Percentiles rank a stretch among this genome's conserved stretches.
Conservation (phyloP, 2,797 vertebrate species). For the Girardinus metallicus region DNA sequence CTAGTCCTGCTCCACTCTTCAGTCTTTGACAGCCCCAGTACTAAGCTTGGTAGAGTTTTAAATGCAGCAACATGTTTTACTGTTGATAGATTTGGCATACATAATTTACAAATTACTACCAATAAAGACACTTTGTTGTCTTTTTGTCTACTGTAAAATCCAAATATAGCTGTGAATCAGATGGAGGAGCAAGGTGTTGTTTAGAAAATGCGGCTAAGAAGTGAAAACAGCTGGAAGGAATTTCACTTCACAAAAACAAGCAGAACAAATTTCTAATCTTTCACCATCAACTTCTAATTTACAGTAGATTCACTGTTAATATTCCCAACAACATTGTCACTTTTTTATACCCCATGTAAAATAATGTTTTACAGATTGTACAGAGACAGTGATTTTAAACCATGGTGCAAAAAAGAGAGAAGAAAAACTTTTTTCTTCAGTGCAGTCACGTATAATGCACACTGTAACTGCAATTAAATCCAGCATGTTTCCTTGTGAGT, state of each 20-base stretch:
- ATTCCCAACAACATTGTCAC: not conserved
- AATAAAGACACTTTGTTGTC: not conserved
- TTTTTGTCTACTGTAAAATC: not conserved
- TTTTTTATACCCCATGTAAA: not conserved
- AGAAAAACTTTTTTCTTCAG: not conserved
- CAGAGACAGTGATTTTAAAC: not conserved
- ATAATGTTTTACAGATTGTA: not conserved
- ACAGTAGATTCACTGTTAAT: not conserved
- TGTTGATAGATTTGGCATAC: not conserved
- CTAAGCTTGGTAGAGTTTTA: not conserved
- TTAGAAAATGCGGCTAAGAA: not conserved
- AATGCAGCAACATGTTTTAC: not conserved
- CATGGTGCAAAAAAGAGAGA: not conserved
- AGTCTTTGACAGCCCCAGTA: not conserved
- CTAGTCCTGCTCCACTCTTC: not conserved
- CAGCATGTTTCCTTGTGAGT: not conserved
- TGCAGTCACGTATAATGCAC: not conserved
- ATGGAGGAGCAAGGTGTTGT: not conserved
- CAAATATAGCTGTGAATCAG: not conserved
- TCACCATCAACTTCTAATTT: not conserved
- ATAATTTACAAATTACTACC: not conserved
- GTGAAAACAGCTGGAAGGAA: not conserved
- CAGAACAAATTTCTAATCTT: not conserved
- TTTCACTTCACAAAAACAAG: not conserved
- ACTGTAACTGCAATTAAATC: not conserved